Evolutionary conservation across 2,888 invertebrate genomes (phyloP).

Genomic region (Rotaria macrura): DNA sequence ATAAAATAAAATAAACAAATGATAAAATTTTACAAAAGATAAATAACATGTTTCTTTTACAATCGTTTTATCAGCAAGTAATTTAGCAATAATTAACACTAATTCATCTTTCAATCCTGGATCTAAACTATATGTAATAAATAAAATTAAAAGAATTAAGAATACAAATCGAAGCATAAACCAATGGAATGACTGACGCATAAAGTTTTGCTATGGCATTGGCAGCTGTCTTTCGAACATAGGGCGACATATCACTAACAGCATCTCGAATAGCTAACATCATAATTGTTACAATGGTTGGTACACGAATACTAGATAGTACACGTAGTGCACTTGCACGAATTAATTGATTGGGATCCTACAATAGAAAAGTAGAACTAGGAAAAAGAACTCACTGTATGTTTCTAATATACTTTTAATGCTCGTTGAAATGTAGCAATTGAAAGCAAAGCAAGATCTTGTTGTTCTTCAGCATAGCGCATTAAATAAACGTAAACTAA

Average conservation of each 20-base stretch:
- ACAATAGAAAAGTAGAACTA: constrained; percentile 28
- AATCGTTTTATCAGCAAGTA: constrained; percentile 88
- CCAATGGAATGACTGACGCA: constrained; percentile 54
- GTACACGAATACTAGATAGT: constrained; percentile 86
- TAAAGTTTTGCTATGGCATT: constrained; percentile 97
- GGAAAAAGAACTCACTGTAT: too few species aligned
- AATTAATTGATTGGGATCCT: constrained; percentile 96
- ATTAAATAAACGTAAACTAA: constrained; percentile 95
- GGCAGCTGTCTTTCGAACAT: constrained; percentile 94
- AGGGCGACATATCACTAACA: constrained; percentile 94
- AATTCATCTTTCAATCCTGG: constrained; percentile 88
- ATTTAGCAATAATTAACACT: constrained; percentile 81
- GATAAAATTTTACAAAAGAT: too few species aligned
- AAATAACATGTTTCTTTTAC: background rate
- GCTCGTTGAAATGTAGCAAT: constrained; percentile 97
- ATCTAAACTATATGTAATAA: constrained; percentile 80
- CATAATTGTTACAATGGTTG: constrained; percentile 95
- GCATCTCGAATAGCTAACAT: constrained; percentile 95
- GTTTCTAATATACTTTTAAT: constrained; percentile 61
- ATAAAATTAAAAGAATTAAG: background rate
- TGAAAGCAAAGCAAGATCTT: constrained; percentile 87
- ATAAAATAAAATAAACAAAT: too few species aligned
- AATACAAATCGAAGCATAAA: too few species aligned
- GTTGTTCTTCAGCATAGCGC: constrained; percentile 96
- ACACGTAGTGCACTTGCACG: constrained; percentile 91